These are phyloP conservation scores for Steinernema scapterisci DNA, from an alignment of 2,888 invertebrate genomes.

Conservation along the genomic window DNA sequence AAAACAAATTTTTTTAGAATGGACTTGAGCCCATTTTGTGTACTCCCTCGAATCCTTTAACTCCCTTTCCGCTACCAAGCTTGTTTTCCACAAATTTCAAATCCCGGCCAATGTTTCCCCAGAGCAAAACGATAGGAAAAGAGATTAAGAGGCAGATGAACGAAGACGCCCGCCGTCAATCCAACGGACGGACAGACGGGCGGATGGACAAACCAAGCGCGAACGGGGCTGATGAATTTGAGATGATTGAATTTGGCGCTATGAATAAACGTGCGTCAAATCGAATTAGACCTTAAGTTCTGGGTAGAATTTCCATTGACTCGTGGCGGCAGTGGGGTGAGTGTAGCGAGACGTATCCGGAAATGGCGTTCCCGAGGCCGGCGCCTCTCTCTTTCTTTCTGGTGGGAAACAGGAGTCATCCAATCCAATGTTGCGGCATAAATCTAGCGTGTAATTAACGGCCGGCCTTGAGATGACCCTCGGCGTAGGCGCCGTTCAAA, in stretches of 20 bases:
- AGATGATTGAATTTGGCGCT: slow-evolving; percentile 1
- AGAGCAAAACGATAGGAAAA: background rate
- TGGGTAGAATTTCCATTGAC: background rate
- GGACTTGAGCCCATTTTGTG: too few relatives aligned
- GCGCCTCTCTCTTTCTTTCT: too few relatives aligned
- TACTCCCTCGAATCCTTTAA: too few relatives aligned
- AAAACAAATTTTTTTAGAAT: too few relatives aligned
- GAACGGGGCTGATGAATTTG: background rate
- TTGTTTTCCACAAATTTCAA: too few relatives aligned
- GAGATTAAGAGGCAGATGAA: background rate
- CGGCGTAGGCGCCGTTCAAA: background rate
- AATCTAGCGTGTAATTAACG: slow-evolving; percentile 2
- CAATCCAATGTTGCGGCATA: background rate
- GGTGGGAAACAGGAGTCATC: too few relatives aligned
- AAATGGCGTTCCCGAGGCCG: too few relatives aligned
- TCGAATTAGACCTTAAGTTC: background rate
- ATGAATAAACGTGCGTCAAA: slow-evolving; percentile 6
- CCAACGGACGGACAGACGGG: background rate
- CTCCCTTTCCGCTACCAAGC: too few relatives aligned
- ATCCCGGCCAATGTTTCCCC: too few relatives aligned
- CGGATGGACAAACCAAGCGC: background rate
- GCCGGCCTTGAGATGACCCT: background rate
- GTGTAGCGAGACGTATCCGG: background rate
- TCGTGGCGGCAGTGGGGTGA: background rate
- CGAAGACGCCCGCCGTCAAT: background rate